Percentiles rank a stretch among this genome's conserved stretches.
These are phyloP conservation scores for Rissa tridactyla DNA, from an alignment of 2,113 vertebrate species.

Conservation along the genomic window DNA sequence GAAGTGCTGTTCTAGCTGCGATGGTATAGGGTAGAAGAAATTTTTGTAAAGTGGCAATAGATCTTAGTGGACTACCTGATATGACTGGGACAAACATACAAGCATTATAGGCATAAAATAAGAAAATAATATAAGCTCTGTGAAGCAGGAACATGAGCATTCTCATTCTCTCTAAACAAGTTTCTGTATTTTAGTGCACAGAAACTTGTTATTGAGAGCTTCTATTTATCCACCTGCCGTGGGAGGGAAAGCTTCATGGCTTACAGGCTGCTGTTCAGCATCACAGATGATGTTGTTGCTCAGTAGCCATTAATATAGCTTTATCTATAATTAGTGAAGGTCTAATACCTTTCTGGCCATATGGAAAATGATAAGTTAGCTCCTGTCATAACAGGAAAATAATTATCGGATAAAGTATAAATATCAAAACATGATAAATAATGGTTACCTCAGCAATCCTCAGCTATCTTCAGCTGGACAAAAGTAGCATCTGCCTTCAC, in stretches of 20 bases:
- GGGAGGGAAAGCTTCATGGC: not conserved
- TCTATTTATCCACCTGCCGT: not conserved
- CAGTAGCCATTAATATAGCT: slow-evolving; percentile 42
- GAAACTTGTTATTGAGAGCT: not conserved
- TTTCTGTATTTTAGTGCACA: not conserved
- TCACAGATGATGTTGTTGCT: slow-evolving; percentile 22
- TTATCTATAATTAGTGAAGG: slow-evolving; percentile 32
- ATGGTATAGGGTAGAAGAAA: not conserved
- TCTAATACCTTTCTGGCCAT: slow-evolving; percentile 36
- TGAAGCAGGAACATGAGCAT: not conserved
- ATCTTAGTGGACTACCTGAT: not conserved
- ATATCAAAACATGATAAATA: slow-evolving; percentile 52
- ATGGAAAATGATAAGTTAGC: slow-evolving; percentile 53
- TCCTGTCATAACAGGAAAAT: slow-evolving; percentile 21
- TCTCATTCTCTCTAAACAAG: not conserved
- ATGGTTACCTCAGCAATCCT: not conserved
- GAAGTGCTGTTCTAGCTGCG: not conserved
- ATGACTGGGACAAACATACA: not conserved
- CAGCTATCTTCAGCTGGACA: slow-evolving; percentile 25
- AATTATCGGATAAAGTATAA: slow-evolving; percentile 26
- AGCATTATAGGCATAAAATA: not conserved
- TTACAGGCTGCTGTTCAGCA: not conserved
- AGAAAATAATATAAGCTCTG: not conserved
- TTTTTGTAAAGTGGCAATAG: not conserved
- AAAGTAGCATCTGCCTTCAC: slow-evolving; percentile 38